Percentiles rank a stretch among this genome's conserved stretches.
Conservation (phyloP, 92 coral and sea anemone genomes). For the Galaxea fascicularis region DNA sequence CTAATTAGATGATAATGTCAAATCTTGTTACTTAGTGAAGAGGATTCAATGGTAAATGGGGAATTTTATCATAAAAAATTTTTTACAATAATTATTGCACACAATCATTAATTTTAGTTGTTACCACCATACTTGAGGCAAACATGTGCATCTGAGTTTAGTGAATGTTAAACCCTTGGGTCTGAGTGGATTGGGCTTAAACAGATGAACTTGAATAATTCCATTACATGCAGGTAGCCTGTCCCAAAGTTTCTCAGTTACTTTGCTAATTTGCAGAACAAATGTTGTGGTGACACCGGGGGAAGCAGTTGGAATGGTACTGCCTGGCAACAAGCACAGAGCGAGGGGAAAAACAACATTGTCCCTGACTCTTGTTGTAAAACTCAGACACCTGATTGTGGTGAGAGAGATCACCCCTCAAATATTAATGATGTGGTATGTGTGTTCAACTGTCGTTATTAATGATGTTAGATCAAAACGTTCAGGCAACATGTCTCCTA, state of each 20-base stretch:
- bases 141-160: too few species aligned
- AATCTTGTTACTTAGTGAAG: too few species aligned
- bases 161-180: neutral
- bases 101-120: too few species aligned
- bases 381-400: constrained; percentile 74
- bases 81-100: too few species aligned
- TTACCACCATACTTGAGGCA: too few species aligned
- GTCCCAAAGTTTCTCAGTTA: neutral
- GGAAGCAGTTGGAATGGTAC: constrained; percentile 90
- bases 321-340: constrained; percentile 80
- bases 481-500: neutral
- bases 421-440: constrained; percentile 81
- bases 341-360: constrained; percentile 60
- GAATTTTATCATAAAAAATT: too few species aligned
- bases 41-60: too few species aligned
- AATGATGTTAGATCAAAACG: neutral
- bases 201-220: too few species aligned
- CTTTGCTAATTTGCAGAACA: constrained; percentile 60
- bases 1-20: too few species aligned
- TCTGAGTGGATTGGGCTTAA: too few species aligned
- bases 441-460: neutral
- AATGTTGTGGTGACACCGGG: constrained; percentile 90
- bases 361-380: constrained; percentile 99
- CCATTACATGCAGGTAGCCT: neutral
- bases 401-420: constrained; percentile 85